phyloP scores from a whole-genome alignment of 2,888 invertebrate genomes.

The Darwinula stevensoni region DNA sequence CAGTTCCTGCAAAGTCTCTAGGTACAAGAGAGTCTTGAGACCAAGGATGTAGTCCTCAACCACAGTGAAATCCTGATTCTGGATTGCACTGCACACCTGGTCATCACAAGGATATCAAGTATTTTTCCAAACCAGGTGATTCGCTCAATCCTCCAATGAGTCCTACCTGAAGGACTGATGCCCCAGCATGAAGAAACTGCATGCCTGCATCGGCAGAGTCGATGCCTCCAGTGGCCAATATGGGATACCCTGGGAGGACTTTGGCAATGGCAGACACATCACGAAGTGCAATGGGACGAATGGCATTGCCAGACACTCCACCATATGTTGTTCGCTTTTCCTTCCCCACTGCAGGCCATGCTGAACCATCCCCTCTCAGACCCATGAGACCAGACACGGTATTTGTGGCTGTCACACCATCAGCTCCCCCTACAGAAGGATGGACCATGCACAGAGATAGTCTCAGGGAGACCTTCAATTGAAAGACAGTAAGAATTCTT shows the following conservation, averaged over 20 bases:
- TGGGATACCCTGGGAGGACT: slow-evolving; percentile 56
- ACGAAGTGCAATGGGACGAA: slow-evolving; percentile 66
- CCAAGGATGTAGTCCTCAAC: slow-evolving; percentile 82
- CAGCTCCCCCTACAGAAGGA: slow-evolving; percentile 37
- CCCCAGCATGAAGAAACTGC: slow-evolving; percentile 83
- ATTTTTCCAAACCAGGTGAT: too few relatives aligned
- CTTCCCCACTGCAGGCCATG: slow-evolving; percentile 72
- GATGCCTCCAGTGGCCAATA: slow-evolving; percentile 85
- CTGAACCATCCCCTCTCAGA: slow-evolving; percentile 39
- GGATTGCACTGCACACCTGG: slow-evolving; percentile 79
- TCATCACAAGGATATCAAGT: slow-evolving; percentile 6
- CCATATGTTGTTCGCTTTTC: slow-evolving; percentile 66
- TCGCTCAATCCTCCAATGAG: too few relatives aligned
- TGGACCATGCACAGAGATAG: background rate
- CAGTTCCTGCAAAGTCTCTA: slow-evolving; percentile 31
- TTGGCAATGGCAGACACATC: slow-evolving; percentile 69
- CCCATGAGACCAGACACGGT: slow-evolving; percentile 88
- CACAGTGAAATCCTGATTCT: slow-evolving; percentile 94
- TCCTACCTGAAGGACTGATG: slow-evolving; percentile 54
- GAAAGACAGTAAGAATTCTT: background rate
- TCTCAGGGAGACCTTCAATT: too few relatives aligned
- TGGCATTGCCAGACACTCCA: slow-evolving; percentile 76
- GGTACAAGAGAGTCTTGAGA: slow-evolving; percentile 52
- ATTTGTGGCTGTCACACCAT: slow-evolving; percentile 89
- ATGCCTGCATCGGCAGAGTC: slow-evolving; percentile 82